These are phyloP conservation scores for Sinocyclocheilus maitianheensis DNA, from an alignment of 2,113 vertebrate genomes.

Conservation along the genomic window DNA sequence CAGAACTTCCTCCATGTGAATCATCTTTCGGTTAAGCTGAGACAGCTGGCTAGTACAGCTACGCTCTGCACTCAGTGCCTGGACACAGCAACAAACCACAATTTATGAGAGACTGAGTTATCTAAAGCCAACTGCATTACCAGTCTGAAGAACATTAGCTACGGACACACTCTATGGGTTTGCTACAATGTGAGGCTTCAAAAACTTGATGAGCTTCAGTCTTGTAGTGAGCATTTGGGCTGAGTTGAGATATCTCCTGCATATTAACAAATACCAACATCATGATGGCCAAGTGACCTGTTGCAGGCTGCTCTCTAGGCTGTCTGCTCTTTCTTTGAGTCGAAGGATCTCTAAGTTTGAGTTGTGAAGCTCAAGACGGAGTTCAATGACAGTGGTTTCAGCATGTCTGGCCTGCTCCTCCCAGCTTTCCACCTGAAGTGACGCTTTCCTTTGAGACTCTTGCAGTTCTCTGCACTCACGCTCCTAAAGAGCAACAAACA, in stretches of 20 bases:
- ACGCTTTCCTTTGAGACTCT: constrained; percentile 72
- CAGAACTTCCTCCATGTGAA: constrained; percentile 75
- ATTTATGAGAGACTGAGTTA: not conserved
- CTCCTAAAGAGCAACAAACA: constrained; percentile 65
- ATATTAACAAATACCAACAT: not conserved
- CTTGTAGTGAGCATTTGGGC: not conserved
- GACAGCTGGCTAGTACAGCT: constrained; percentile 71
- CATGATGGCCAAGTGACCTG: constrained; percentile 62
- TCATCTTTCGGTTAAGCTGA: constrained; percentile 69
- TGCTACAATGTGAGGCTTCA: not conserved
- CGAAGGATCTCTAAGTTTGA: constrained; percentile 70
- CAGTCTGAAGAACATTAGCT: not conserved
- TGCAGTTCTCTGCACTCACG: constrained; percentile 75
- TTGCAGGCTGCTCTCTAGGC: constrained; percentile 73
- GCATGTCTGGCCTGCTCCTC: constrained; percentile 75
- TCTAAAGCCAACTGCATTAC: not conserved
- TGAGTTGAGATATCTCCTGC: not conserved
- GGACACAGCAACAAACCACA: constrained; percentile 7
- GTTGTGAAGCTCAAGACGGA: constrained; percentile 68
- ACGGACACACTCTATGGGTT: not conserved
- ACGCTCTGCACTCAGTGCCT: constrained; percentile 69
- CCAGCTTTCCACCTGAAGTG: constrained; percentile 73
- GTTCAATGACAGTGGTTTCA: constrained; percentile 71
- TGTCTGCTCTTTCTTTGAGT: constrained; percentile 73
- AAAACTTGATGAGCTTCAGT: not conserved